Percentiles rank a stretch among this genome's conserved stretches.
phyloP scores from a whole-genome alignment of 1,140 invertebrate genomes.

The Megathymus violae region DNA sequence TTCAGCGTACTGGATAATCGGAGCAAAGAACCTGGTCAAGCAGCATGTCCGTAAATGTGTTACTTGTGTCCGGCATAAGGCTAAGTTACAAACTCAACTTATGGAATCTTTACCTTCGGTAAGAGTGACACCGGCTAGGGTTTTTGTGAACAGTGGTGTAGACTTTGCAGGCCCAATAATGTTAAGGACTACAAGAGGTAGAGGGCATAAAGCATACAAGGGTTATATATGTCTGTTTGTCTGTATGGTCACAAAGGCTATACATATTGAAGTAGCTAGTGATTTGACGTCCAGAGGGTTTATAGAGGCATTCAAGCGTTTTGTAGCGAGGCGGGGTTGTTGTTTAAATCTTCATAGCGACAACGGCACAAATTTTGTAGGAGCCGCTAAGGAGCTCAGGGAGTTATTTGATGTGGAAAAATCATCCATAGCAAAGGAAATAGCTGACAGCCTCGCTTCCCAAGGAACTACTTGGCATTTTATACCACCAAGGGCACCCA shows the following conservation, averaged over 20 bases:
- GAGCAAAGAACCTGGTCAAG: constrained; percentile 23
- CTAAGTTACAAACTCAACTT: constrained; percentile 17
- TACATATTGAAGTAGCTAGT: constrained; percentile 30
- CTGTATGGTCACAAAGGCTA: constrained; percentile 31
- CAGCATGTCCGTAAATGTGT: constrained; percentile 20
- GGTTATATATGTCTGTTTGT: constrained; percentile 18
- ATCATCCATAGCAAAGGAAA: constrained; percentile 14
- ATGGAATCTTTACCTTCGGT: constrained; percentile 10
- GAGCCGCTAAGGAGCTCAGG: constrained; percentile 31
- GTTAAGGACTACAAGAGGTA: constrained; percentile 11
- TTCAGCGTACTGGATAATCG: constrained; percentile 26
- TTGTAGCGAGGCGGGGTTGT: constrained; percentile 37
- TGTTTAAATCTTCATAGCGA: no score
- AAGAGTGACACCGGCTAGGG: constrained; percentile 13
- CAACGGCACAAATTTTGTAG: constrained; percentile 39
- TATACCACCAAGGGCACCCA: constrained; percentile 29
- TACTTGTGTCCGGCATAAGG: constrained; percentile 9
- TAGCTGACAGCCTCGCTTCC: constrained; percentile 6
- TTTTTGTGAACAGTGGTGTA: constrained; percentile 13
- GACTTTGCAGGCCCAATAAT: constrained; percentile 9
- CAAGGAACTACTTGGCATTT: constrained; percentile 30
- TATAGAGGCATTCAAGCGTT: constrained; percentile 38
- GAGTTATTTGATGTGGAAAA: constrained; percentile 15
- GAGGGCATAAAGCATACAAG: constrained; percentile 9
- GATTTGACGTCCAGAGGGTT: constrained; percentile 34